Conservation (phyloP, 2,888 invertebrate species). For the Drosophila neotestacea region DNA sequence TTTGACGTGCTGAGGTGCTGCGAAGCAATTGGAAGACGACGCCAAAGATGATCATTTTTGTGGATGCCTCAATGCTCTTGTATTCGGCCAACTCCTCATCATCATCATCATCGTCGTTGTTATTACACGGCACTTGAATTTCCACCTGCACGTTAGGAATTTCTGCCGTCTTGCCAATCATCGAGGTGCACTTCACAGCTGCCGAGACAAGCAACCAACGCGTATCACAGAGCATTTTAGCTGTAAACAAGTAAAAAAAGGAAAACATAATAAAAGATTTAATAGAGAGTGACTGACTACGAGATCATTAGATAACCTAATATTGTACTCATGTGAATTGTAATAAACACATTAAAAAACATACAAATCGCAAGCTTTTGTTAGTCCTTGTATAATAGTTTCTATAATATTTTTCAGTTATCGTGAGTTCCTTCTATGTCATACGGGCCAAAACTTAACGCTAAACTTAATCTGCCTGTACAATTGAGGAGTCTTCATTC, state of each 20-base stretch:
- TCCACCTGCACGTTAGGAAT: conserved; percentile 87
- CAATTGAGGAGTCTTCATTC: too few species aligned
- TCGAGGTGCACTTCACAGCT: conserved; percentile 90
- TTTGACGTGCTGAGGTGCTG: conserved; percentile 89
- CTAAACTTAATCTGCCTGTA: too few species aligned
- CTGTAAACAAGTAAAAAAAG: conserved; percentile 82
- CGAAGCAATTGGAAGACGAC: conserved; percentile 90
- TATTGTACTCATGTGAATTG: too few species aligned
- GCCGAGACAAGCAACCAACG: conserved; percentile 89
- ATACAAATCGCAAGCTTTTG: too few species aligned
- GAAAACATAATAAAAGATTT: too few species aligned
- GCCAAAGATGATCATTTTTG: conserved; percentile 90
- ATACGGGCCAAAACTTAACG: too few species aligned
- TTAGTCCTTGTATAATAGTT: too few species aligned
- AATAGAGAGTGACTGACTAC: too few species aligned
- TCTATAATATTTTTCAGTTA: too few species aligned
- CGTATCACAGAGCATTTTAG: conserved; percentile 88
- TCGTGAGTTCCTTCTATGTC: too few species aligned
- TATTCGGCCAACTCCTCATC: conserved; percentile 76
- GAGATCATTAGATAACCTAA: too few species aligned
- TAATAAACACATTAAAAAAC: too few species aligned
- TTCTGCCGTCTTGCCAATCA: conserved; percentile 89
- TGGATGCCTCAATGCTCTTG: conserved; percentile 85
- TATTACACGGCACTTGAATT: conserved; percentile 71
- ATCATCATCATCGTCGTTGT: conserved; percentile 60